phyloP scores from a whole-genome alignment of 1,140 invertebrate species.

The Euura saliciscinereae region DNA sequence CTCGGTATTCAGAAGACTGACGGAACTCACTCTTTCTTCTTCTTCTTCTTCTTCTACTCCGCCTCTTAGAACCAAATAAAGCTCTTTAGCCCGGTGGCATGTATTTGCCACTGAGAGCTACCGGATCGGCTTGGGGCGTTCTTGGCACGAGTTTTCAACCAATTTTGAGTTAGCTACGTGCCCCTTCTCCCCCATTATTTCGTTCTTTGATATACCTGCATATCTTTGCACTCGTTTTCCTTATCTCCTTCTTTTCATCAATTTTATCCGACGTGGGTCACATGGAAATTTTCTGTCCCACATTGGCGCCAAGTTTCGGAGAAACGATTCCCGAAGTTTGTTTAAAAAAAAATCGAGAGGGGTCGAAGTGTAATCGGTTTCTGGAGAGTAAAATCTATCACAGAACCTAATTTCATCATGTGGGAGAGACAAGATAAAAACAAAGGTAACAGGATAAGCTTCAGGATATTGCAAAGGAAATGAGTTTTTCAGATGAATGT shows the following conservation, averaged over 20 bases:
- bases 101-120: neutral
- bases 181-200: neutral
- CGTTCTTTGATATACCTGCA: neutral
- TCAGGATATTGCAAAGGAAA: too few species aligned
- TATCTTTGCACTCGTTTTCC: too few species aligned
- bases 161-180: neutral
- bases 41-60: neutral
- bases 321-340: too few species aligned
- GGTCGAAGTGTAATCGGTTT: neutral
- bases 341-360: too few species aligned
- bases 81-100: conserved; percentile 1
- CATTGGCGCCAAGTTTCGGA: neutral
- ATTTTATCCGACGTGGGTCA: too few species aligned
- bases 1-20: too few species aligned
- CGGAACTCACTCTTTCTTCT: too few species aligned
- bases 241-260: too few species aligned
- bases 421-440: too few species aligned
- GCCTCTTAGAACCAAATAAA: conserved; percentile 1
- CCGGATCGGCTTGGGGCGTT: neutral
- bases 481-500: too few species aligned
- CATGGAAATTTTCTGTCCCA: neutral
- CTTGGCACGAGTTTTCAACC: conserved; percentile 4
- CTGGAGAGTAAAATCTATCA: neutral
- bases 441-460: too few species aligned
- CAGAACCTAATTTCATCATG: too few species aligned